phyloP scores from a whole-genome alignment of 2,113 vertebrate genomes.

The Neoarius graeffei region DNA sequence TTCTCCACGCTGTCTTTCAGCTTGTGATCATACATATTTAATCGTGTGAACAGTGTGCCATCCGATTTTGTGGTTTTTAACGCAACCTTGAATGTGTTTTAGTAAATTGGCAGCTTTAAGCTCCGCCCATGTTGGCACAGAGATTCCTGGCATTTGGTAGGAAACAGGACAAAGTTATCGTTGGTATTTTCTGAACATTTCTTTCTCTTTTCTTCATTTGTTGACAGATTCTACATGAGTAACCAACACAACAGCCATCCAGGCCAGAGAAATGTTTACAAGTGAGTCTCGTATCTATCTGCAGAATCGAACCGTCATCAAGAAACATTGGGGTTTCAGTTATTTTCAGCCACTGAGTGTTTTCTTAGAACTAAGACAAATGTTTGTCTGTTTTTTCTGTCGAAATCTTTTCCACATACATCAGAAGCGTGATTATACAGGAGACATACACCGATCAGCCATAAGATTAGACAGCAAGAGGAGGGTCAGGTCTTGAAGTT shows the following conservation, averaged over 20 bases:
- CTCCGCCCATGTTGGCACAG: background rate
- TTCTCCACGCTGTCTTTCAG: background rate
- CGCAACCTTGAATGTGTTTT: background rate
- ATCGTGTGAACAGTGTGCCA: no score
- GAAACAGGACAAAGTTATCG: no score
- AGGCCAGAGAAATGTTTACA: slow-evolving; percentile 90
- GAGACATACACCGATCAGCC: background rate
- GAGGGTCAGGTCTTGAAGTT: no score
- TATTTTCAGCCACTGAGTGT: no score
- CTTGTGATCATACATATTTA: background rate
- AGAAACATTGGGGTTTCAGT: no score
- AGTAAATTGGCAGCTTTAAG: background rate
- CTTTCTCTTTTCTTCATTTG: background rate
- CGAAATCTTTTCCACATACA: background rate
- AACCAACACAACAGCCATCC: slow-evolving; percentile 79
- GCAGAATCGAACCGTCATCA: no score
- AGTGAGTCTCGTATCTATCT: slow-evolving; percentile 67
- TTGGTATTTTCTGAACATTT: background rate
- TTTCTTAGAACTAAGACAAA: no score
- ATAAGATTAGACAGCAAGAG: no score
- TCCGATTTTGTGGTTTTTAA: background rate
- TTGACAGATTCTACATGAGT: slow-evolving; percentile 87
- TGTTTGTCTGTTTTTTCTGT: background rate
- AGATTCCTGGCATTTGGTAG: background rate
- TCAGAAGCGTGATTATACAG: background rate